A percentile compares a stretch with the other conserved stretches of the same genome.
These are phyloP conservation scores for Zophobas atratus DNA, from an alignment of 1,140 invertebrate genomes.

Conservation along the genomic window DNA sequence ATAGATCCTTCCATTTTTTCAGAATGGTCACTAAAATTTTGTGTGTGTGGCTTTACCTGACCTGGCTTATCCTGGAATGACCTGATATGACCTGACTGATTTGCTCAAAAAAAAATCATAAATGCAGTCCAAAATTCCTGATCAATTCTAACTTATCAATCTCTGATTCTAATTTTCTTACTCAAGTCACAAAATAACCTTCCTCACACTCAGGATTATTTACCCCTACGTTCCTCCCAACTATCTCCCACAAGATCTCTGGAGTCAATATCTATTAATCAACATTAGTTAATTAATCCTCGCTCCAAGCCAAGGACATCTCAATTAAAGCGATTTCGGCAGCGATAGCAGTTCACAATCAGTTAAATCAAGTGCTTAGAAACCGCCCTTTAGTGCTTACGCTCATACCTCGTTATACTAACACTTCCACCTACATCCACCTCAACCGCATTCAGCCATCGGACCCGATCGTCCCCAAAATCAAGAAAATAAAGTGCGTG, in stretches of 20 bases:
- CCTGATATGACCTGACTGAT: too few species aligned
- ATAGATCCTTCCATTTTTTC: too few species aligned
- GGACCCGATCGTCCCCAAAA: not conserved
- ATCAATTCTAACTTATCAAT: too few species aligned
- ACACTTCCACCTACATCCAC: not conserved
- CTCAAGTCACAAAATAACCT: too few species aligned
- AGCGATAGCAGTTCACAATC: conserved; percentile 19
- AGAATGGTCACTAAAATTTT: too few species aligned
- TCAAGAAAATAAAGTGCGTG: not conserved
- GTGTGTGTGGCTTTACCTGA: too few species aligned
- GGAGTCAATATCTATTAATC: conserved; percentile 1
- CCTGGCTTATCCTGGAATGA: too few species aligned
- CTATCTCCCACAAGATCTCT: not conserved
- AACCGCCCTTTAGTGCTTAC: conserved; percentile 5
- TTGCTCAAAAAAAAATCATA: too few species aligned
- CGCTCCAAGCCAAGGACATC: conserved; percentile 3
- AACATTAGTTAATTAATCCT: conserved; percentile 2
- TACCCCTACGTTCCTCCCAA: too few species aligned
- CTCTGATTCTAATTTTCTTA: too few species aligned
- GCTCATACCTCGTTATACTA: not conserved
- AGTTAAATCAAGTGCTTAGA: conserved; percentile 16
- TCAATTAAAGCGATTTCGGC: conserved; percentile 11
- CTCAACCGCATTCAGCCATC: not conserved
- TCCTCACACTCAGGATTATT: too few species aligned
- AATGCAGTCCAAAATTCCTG: too few species aligned